Evolutionary conservation across 2,113 vertebrate genomes (phyloP).

Genomic region (Motacilla alba): DNA sequence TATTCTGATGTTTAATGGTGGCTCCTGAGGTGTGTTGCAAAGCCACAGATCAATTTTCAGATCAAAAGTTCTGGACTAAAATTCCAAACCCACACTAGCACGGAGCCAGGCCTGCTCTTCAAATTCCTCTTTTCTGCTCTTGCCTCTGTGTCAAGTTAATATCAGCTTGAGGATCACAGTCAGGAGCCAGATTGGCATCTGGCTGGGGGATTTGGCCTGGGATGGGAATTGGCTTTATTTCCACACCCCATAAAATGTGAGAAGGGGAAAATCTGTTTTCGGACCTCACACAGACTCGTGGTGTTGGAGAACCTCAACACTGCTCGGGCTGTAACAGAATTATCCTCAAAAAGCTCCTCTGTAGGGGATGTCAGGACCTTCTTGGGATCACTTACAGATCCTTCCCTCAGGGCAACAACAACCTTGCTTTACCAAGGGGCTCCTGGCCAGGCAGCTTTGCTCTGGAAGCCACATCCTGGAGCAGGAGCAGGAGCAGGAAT

Average conservation of each 20-base stretch:
- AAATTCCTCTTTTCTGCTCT: not conserved
- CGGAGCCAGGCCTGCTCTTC: not conserved
- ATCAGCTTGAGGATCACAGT: not conserved
- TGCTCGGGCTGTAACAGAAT: not conserved
- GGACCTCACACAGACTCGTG: not conserved
- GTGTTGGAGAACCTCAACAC: rapidly evolving
- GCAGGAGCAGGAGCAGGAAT: not conserved
- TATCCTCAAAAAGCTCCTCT: not conserved
- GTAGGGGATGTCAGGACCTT: not conserved
- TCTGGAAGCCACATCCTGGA: not conserved
- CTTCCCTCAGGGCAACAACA: not conserved
- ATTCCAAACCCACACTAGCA: rapidly evolving
- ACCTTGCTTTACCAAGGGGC: rapidly evolving
- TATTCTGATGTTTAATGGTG: not conserved
- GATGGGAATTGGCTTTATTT: not conserved
- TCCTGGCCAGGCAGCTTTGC: not conserved
- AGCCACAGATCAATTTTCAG: not conserved
- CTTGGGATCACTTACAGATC: not conserved
- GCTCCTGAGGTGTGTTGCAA: not conserved
- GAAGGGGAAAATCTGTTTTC: not conserved
- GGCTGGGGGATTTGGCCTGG: not conserved
- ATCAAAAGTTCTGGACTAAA: not conserved
- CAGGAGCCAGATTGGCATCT: not conserved
- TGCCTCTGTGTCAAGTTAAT: not conserved
- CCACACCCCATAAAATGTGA: not conserved